phyloP scores from a whole-genome alignment of 1,140 invertebrate species.

The Mamestra configurata region DNA sequence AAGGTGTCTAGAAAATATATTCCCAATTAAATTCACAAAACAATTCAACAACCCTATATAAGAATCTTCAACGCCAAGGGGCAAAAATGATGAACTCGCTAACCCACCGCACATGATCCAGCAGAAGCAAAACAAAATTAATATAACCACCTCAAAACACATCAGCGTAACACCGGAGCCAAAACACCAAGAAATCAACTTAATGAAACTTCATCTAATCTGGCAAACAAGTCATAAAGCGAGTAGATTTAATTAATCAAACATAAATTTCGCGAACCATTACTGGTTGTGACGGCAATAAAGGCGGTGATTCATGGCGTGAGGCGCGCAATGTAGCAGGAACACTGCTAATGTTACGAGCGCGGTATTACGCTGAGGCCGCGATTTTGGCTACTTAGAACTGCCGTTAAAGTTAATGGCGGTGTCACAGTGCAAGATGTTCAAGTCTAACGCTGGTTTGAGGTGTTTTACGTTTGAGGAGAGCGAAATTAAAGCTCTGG shows the following conservation, averaged over 20 bases:
- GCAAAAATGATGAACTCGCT: neutral
- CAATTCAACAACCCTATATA: neutral
- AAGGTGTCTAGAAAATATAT: too few species aligned
- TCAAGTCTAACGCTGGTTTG: constrained; percentile 3
- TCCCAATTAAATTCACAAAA: too few species aligned
- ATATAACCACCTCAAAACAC: constrained; percentile 12
- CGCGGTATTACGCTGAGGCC: constrained; percentile 23
- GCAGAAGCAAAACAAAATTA: neutral
- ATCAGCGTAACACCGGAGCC: neutral
- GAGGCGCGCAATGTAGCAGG: constrained; percentile 38
- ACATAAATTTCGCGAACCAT: constrained; percentile 36
- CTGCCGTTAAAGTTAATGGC: constrained; percentile 35
- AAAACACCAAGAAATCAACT: constrained; percentile 28
- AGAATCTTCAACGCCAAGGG: neutral
- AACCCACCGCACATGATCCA: neutral
- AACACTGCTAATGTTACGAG: constrained; percentile 42
- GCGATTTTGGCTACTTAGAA: constrained; percentile 42
- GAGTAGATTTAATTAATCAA: constrained; percentile 38
- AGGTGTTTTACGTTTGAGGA: constrained; percentile 15
- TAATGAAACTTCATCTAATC: constrained; percentile 36
- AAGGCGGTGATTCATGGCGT: constrained; percentile 27
- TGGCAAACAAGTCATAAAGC: constrained; percentile 41
- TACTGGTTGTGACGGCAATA: constrained; percentile 32
- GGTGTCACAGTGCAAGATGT: constrained; percentile 27
- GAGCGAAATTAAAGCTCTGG: constrained; percentile 7